Percentiles rank a stretch among this genome's conserved stretches.
These are phyloP conservation scores for Ichneumoninae sp. DNA, from an alignment of 2,888 invertebrate species.

Conservation along the genomic window DNA sequence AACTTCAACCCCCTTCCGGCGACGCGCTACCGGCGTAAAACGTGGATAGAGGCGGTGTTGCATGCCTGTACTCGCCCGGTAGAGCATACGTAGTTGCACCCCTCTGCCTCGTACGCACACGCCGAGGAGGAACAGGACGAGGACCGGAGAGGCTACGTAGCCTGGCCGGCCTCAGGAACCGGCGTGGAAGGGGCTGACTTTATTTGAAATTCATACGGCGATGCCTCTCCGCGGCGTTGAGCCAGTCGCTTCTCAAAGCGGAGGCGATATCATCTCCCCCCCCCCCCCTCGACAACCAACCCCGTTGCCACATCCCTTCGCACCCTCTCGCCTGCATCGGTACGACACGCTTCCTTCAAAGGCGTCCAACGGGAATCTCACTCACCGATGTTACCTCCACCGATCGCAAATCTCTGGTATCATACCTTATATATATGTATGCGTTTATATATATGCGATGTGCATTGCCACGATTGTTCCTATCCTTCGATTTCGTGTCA, in stretches of 20 bases:
- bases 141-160: slow-evolving; percentile 26
- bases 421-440: not conserved
- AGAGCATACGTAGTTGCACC: slow-evolving; percentile 44
- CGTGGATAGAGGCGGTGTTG: slow-evolving; percentile 19
- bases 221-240: slow-evolving; percentile 44
- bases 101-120: slow-evolving; percentile 50
- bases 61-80: slow-evolving; percentile 1
- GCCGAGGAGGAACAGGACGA: slow-evolving; percentile 29
- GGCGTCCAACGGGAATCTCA: slow-evolving; percentile 70
- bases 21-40: slow-evolving; percentile 15
- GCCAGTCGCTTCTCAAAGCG: slow-evolving; percentile 73
- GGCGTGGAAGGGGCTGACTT: slow-evolving; percentile 66
- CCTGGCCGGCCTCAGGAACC: slow-evolving; percentile 37
- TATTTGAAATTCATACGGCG: slow-evolving; percentile 77
- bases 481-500: slow-evolving; percentile 57
- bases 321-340: not conserved
- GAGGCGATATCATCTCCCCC: slow-evolving; percentile 72
- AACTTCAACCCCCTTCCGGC: slow-evolving; percentile 19
- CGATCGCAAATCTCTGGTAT: slow-evolving; percentile 60
- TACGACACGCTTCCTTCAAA: slow-evolving; percentile 71
- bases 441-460: slow-evolving; percentile 18
- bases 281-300: slow-evolving; percentile 36
- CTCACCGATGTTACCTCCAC: slow-evolving; percentile 1
- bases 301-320: slow-evolving; percentile 8
- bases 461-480: slow-evolving; percentile 71